Percentiles rank a stretch among this genome's conserved stretches.
These are phyloP conservation scores for Danaus plexippus DNA, from an alignment of 1,140 invertebrate species.

Conservation along the genomic window DNA sequence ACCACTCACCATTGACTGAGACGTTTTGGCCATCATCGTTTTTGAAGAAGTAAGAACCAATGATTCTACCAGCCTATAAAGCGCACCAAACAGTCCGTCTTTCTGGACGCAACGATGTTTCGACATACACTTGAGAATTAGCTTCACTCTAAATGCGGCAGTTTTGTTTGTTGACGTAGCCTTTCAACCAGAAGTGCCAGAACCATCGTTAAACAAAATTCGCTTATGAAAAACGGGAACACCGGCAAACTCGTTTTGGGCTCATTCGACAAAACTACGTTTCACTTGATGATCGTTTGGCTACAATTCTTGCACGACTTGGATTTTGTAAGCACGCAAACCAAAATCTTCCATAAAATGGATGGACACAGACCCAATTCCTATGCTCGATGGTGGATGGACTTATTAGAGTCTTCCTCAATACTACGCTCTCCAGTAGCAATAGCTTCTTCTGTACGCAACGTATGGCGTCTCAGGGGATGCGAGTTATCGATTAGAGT, in stretches of 20 bases:
- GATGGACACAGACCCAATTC: constrained; percentile 14
- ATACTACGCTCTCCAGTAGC: constrained; percentile 15
- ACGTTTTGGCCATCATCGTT: no score
- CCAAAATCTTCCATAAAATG: constrained; percentile 19
- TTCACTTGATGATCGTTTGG: constrained; percentile 21
- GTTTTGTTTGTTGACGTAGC: constrained; percentile 31
- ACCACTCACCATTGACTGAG: no score
- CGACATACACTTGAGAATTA: no score
- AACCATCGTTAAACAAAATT: constrained; percentile 21
- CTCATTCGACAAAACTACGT: constrained; percentile 16
- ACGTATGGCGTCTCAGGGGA: constrained; percentile 17
- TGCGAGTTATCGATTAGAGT: constrained; percentile 22
- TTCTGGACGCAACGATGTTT: no score
- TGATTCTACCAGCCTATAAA: no score
- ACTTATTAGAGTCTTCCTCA: constrained; percentile 14
- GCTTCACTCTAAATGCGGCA: no score
- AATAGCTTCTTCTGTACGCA: constrained; percentile 21
- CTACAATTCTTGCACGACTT: constrained; percentile 47
- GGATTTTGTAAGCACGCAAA: constrained; percentile 23
- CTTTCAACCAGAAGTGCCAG: constrained; percentile 23
- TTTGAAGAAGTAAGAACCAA: no score
- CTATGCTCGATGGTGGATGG: constrained; percentile 13
- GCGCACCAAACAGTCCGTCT: no score
- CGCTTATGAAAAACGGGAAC: constrained; percentile 11
- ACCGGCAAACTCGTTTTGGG: constrained; percentile 4